These are phyloP conservation scores for Pitta sordida DNA, from an alignment of 2,113 vertebrate genomes.

Conservation along the genomic window DNA sequence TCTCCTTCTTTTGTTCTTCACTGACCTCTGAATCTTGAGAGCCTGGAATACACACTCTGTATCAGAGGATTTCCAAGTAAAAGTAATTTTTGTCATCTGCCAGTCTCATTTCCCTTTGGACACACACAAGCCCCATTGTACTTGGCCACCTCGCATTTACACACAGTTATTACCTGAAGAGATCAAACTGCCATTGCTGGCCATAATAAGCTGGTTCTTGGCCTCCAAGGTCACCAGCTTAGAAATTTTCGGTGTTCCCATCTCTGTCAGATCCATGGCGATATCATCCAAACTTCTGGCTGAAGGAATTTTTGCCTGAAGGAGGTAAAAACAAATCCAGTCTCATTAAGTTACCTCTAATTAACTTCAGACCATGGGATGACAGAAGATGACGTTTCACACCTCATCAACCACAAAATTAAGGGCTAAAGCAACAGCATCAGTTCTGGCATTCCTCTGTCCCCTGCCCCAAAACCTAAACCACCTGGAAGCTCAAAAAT, in stretches of 20 bases:
- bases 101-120: neutral
- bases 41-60: constrained; percentile 66
- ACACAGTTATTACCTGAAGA: constrained; percentile 83
- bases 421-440: neutral
- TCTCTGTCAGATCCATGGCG: constrained; percentile 90
- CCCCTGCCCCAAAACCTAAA: neutral
- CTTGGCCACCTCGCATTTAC: neutral
- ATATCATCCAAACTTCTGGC: constrained; percentile 91
- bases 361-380: neutral
- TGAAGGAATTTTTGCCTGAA: constrained; percentile 88
- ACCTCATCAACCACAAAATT: neutral
- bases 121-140: neutral
- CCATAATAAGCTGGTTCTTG: constrained; percentile 92
- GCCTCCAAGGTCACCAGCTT: constrained; percentile 80
- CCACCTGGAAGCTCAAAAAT: neutral
- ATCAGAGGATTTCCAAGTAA: neutral
- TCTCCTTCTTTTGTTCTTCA: constrained; percentile 93
- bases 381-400: neutral
- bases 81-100: neutral
- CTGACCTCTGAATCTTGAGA: constrained; percentile 90
- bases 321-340: neutral
- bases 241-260: constrained; percentile 75
- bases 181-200: constrained; percentile 93
- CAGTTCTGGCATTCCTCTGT: neutral
- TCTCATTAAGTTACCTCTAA: neutral